Evolutionary conservation across 2,888 invertebrate genomes (phyloP).

Genomic region (Chrysina gloriosa): DNA sequence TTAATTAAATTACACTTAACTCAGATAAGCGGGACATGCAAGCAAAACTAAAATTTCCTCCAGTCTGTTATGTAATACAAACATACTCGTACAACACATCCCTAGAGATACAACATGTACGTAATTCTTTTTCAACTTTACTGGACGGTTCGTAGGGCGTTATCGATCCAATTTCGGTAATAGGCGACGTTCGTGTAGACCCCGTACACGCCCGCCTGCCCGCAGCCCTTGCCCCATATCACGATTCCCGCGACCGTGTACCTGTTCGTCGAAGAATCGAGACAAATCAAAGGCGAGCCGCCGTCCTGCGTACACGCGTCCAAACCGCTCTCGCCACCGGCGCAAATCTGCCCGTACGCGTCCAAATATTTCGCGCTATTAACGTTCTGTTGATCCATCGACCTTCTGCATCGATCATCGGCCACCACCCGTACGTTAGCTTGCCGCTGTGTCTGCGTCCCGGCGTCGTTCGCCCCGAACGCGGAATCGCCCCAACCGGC

Average conservation of each 20-base stretch:
- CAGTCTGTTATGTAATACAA: no score
- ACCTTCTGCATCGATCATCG: conserved; percentile 62
- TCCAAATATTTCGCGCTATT: conserved; percentile 58
- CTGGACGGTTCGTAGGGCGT: not conserved
- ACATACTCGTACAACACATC: no score
- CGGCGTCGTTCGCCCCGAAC: conserved; percentile 66
- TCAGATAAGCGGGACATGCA: no score
- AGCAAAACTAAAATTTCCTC: no score
- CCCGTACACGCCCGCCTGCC: conserved; percentile 76
- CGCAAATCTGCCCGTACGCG: conserved; percentile 58
- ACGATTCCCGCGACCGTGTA: conserved; percentile 77
- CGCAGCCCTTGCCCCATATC: conserved; percentile 81
- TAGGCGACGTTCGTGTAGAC: conserved; percentile 81
- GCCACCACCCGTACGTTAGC: conserved; percentile 79
- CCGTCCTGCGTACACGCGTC: conserved; percentile 71
- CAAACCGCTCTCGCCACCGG: conserved; percentile 57
- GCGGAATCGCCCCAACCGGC: conserved; percentile 91
- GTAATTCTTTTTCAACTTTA: not conserved
- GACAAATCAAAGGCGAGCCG: conserved; percentile 78
- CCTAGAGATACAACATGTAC: not conserved
- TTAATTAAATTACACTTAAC: no score
- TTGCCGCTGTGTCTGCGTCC: conserved; percentile 63
- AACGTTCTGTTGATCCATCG: conserved; percentile 49
- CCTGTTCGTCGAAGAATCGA: conserved; percentile 63
- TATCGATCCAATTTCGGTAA: conserved; percentile 75